Base-by-base conservation (phyloP, 2,888 invertebrate species). In the Rugalucina vietnamica region DNA sequence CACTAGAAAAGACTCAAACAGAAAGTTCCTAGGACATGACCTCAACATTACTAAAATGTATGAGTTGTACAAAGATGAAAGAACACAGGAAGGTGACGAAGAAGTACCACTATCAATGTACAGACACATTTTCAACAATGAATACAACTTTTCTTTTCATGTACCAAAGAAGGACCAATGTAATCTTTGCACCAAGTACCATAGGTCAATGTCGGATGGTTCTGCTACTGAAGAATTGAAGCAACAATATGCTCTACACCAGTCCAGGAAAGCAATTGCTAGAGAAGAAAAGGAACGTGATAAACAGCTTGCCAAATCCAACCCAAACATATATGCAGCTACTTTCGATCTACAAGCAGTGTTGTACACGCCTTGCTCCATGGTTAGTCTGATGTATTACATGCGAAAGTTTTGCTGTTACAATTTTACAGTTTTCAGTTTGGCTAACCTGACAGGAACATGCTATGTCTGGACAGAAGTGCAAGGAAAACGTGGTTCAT, bases 91-190 rank as follows among this genome's bases (percentile, higher is more conserved):
- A 37, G 60, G 43, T 29, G 29, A 21, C n/a, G 24, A 79, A 60
- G 50, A 60, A 14, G 85, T 83, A 1, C 77, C 34, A 27, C 18
- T 36, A 18, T 14, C 50, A 49, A 81, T 57, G 29, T 83, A 84
- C 60, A 54, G 83, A 49, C 29, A 71, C 24, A 29, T 74, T 12
- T 85, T 81, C 49, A 76, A 76, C 72, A 69, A 70, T 57, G 36
- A 85, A 34, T 84, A 73, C 50, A 84, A 86, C 49, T 74, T 79
- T 4, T 84, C 79, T 29, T 86, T 83, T 37, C 82, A 82, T 72
- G 69, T 79, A 72, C 83, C 86, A 36, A 86, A 83, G 43, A 86
- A 86, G 29, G 84, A 86, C 43, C 86, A 86, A 73, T 86, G 81
- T 57, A 73, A 72, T 27, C 72, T 49, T n/a, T 86, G 86, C 78